Evolutionary conservation across 2,888 invertebrate genomes (phyloP), one percentile per base, ranked within the genome.

Genomic region (Cryptophagus acutangulus): DNA sequence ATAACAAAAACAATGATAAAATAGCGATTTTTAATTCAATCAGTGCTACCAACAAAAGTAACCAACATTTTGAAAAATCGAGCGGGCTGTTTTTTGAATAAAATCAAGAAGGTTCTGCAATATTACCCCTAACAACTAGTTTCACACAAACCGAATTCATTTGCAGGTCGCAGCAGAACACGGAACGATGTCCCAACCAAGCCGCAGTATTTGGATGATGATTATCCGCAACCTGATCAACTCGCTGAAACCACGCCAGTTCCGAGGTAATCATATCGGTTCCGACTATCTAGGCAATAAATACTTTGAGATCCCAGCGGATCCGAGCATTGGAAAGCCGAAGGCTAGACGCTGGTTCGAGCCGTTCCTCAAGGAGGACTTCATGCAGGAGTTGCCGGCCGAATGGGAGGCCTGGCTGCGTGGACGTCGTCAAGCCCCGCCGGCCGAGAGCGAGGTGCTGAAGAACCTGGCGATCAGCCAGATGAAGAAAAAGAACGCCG

Each of bases 381-480:
- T 84, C 54, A 76, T 82, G 48, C 79, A 83, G 59, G 85, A 87
- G 57, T 61, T 87, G 54, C 87, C 91, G 0, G 78, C 86, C 1
- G 91, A 91, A 69, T 92, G 92, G 92, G 87, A 89, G 62, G 74
- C 90, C 4, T 92, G 91, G 91, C 69, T 92, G 33, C 73, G 91
- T 49, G 60, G 55, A 4, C 54, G 69, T 40, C 64, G 81, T 52
- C 58, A 55, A 1, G 74, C 78, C 0, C 82, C 87, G 29, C 91
- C 91, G 1, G 75, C 79, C 0, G 76, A 74, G 45, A 83, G 84
- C 46, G 90, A 91, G 69, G 71, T 90, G 5, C 70, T 76, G 6
- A 73, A 70, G 53, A 91, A 87, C 69, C 63, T 82, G 29, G 78
- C 81, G 10, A 72, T 87, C 26, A 83, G 86, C 65, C 67, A 82